These are phyloP conservation scores for Sebastes cheni DNA, from an alignment of 2,797 vertebrate species.

Conservation along the genomic window DNA sequence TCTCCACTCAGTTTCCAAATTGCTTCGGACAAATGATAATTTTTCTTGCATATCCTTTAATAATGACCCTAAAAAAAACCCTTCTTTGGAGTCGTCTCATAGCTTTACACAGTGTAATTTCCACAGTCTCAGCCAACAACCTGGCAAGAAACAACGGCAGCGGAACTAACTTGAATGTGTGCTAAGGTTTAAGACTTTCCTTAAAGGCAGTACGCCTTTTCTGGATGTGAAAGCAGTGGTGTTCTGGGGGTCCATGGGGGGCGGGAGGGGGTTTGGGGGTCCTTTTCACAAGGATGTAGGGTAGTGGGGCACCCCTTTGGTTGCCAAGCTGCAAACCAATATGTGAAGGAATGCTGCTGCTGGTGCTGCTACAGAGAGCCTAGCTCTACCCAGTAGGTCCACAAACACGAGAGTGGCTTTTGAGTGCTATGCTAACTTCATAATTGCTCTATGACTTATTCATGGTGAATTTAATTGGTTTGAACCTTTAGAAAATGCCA, in stretches of 20 bases:
- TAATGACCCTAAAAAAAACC: constrained; percentile 26
- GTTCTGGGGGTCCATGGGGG: constrained; percentile 22
- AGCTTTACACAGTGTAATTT: constrained; percentile 31
- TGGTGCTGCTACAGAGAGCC: constrained; percentile 48
- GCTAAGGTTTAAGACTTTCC: constrained; percentile 33
- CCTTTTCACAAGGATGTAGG: constrained; percentile 74
- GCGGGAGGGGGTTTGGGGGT: background rate
- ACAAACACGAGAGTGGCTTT: constrained; percentile 3
- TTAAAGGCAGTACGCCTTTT: constrained; percentile 20
- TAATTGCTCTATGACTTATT: constrained; percentile 29
- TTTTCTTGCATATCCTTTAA: constrained; percentile 24
- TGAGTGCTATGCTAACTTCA: constrained; percentile 5
- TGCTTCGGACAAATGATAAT: constrained; percentile 4
- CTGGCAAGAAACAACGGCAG: background rate
- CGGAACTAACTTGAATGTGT: constrained; percentile 23
- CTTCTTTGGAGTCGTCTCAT: background rate
- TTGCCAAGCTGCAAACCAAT: constrained; percentile 76
- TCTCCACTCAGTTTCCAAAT: constrained; percentile 6
- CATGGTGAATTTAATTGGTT: constrained; percentile 4
- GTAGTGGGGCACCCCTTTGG: constrained; percentile 77
- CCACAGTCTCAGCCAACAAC: constrained; percentile 22
- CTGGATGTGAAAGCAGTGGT: constrained; percentile 42
- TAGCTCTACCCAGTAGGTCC: constrained; percentile 9
- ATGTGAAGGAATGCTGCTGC: constrained; percentile 74
- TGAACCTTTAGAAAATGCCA: background rate